Conservation (phyloP, 2,888 invertebrate species). For the Euzophera pinguis region DNA sequence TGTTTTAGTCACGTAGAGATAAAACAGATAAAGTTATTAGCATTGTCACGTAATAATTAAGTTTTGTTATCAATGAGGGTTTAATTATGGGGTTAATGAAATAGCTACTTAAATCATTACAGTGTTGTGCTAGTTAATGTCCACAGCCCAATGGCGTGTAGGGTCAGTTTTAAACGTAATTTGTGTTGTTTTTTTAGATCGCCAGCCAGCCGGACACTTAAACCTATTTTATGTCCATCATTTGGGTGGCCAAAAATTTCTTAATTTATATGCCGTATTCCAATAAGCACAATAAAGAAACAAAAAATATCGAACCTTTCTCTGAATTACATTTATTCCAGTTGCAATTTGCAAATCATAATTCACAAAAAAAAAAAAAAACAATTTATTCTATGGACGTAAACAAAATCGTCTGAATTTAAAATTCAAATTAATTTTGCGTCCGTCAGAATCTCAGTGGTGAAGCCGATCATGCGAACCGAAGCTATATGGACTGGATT, state of each 20-base stretch:
- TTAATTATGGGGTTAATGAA: not conserved
- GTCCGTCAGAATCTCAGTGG: not conserved
- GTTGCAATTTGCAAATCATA: too few relatives aligned
- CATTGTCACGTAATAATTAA: slow-evolving; percentile 1
- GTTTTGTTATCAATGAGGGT: not conserved
- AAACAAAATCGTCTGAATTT: not conserved
- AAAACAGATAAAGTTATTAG: slow-evolving; percentile 37
- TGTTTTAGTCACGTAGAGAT: slow-evolving; percentile 56
- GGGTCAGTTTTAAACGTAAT: too few relatives aligned
- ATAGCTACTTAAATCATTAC: not conserved
- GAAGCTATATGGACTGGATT: not conserved
- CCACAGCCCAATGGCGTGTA: too few relatives aligned
- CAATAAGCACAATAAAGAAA: too few relatives aligned
- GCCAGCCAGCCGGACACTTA: too few relatives aligned
- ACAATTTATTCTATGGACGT: not conserved
- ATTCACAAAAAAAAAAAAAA: not conserved
- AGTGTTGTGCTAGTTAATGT: not conserved
- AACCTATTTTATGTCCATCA: too few relatives aligned
- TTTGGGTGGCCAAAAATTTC: too few relatives aligned
- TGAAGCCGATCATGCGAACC: not conserved
- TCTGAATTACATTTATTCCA: not conserved
- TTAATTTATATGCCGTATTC: too few relatives aligned
- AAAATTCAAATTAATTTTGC: not conserved
- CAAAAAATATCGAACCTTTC: not conserved
- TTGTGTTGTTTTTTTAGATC: too few relatives aligned